Conservation (phyloP, 2,888 invertebrate species). For the Trichogramma dendrolimi region DNA sequence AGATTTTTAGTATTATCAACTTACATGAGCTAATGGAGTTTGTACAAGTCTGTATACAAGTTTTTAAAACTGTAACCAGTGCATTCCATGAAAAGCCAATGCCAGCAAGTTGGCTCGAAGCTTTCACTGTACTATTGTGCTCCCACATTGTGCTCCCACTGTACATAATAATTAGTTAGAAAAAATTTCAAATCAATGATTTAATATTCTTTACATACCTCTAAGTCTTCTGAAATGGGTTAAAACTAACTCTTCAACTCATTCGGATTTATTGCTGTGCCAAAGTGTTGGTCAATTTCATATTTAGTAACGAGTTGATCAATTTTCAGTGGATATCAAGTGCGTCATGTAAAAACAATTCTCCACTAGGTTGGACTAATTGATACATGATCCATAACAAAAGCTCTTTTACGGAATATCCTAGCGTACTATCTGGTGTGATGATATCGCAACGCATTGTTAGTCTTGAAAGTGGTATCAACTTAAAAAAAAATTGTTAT, state of each 20-base stretch:
- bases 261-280: no score
- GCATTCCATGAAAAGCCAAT: conserved; percentile 72
- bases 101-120: conserved; percentile 56
- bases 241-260: conserved; percentile 58
- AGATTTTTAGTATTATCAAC: conserved; percentile 27
- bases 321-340: conserved; percentile 73
- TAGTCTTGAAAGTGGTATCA: no score
- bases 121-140: conserved; percentile 49
- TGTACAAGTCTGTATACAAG: conserved; percentile 63
- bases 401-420: conserved; percentile 60
- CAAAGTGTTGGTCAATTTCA: conserved; percentile 65
- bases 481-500: no score
- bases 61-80: conserved; percentile 67
- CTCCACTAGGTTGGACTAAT: conserved; percentile 66
- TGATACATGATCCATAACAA: conserved; percentile 69
- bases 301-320: conserved; percentile 62
- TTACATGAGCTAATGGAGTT: conserved; percentile 58
- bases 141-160: conserved; percentile 49
- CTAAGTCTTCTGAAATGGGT: conserved; percentile 45
- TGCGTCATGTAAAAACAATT: conserved; percentile 64
- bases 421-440: conserved; percentile 56
- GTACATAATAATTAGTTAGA: conserved; percentile 10
- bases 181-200: no score
- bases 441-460: conserved; percentile 65
- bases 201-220: no score